Percentiles rank a stretch among this genome's conserved stretches.
Evolutionary conservation across 2,888 invertebrate genomes (phyloP).

Genomic region (Drepana falcataria): DNA sequence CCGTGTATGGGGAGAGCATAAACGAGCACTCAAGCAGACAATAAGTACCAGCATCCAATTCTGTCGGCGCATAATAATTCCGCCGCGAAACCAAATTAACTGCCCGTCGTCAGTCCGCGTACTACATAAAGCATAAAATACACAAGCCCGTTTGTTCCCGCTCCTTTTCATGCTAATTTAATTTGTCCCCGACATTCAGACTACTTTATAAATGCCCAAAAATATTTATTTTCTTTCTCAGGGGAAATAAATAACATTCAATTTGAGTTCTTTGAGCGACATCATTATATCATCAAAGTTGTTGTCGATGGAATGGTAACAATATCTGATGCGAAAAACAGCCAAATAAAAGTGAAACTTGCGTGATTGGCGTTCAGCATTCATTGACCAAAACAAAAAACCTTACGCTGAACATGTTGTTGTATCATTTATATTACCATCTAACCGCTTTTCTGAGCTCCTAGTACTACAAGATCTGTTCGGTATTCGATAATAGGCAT

Average conservation of each 20-base stretch:
- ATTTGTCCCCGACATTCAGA: conserved; percentile 32
- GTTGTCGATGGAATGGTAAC: neutral
- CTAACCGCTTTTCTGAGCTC: no score
- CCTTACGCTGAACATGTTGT: no score
- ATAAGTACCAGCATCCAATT: conserved; percentile 12
- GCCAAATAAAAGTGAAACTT: neutral
- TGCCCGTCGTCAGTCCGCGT: conserved; percentile 15
- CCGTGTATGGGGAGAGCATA: conserved; percentile 16
- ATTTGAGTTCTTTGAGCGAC: conserved; percentile 4
- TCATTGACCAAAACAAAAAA: no score
- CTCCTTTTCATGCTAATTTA: conserved; percentile 49
- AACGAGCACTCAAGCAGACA: conserved; percentile 22
- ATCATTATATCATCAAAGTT: neutral
- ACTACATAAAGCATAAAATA: conserved; percentile 29
- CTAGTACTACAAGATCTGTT: no score
- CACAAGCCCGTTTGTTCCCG: conserved; percentile 36
- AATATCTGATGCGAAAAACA: neutral
- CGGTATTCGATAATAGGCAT: no score
- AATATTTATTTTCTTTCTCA: neutral
- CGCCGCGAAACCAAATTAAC: conserved; percentile 35
- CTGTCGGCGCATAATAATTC: conserved; percentile 28
- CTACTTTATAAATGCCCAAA: conserved; percentile 1
- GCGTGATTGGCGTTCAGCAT: no score
- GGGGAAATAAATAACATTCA: neutral
- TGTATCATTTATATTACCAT: no score